A percentile compares a stretch with the other conserved stretches of the same genome.
Evolutionary conservation across 2,797 vertebrate genomes (phyloP).

Genomic region (Psittacula echo): DNA sequence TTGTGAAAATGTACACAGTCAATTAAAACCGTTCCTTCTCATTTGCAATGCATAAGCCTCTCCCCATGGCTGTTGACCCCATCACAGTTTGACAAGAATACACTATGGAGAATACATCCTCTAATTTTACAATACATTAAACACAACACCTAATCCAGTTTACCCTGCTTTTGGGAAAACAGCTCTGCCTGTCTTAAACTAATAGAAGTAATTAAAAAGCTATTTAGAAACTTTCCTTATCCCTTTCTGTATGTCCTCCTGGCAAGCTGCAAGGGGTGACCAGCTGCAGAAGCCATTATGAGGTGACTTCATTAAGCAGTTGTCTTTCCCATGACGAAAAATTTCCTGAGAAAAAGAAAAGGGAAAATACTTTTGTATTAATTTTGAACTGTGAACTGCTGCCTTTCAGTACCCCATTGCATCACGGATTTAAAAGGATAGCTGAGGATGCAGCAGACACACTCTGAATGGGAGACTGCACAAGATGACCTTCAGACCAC

Average conservation of each 20-base stretch:
- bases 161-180: not conserved
- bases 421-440: not conserved
- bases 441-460: not conserved
- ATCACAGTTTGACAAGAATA: not conserved
- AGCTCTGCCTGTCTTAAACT: not conserved
- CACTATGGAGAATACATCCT: not conserved
- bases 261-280: not conserved
- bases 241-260: not conserved
- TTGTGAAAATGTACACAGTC: not conserved
- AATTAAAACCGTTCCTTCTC: not conserved
- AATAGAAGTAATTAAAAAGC: not conserved
- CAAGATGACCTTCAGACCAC: not conserved
- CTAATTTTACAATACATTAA: slow-evolving; percentile 33
- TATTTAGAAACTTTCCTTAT: not conserved
- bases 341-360: not conserved
- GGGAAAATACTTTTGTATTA: not conserved
- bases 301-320: not conserved
- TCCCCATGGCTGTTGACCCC: not conserved
- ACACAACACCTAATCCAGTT: not conserved
- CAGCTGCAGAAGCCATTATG: not conserved
- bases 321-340: not conserved
- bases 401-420: not conserved
- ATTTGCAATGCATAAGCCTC: not conserved
- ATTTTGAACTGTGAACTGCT: not conserved
- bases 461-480: not conserved